Conservation (phyloP, 1,140 invertebrate genomes). For the Zophobas morio region DNA sequence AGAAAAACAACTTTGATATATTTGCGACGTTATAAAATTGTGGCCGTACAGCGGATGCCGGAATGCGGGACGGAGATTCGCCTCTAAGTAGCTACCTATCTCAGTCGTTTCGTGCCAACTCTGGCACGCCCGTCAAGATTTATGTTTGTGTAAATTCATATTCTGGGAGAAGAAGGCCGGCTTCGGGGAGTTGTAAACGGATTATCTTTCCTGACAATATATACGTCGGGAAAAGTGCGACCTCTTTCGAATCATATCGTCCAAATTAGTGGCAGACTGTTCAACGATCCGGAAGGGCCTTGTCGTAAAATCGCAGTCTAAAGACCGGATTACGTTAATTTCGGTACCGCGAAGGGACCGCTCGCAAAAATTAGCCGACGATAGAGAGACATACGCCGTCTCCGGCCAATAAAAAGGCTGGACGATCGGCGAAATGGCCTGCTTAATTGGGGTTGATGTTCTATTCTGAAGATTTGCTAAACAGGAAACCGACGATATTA, state of each 20-base stretch:
- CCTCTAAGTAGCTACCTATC: slow-evolving; percentile 36
- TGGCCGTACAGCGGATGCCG: slow-evolving; percentile 32
- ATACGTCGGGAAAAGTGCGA: background rate
- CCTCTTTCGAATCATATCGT: slow-evolving; percentile 4
- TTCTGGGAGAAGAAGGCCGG: slow-evolving; percentile 29
- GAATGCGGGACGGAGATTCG: slow-evolving; percentile 34
- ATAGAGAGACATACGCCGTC: background rate
- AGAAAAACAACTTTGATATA: slow-evolving; percentile 45
- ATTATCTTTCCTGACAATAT: slow-evolving; percentile 44
- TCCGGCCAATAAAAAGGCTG: background rate
- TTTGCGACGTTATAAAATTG: slow-evolving; percentile 45
- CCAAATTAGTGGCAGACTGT: background rate
- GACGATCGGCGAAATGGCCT: too few relatives aligned
- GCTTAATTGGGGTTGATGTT: too few relatives aligned
- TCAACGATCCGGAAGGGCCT: slow-evolving; percentile 13
- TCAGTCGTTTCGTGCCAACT: slow-evolving; percentile 31
- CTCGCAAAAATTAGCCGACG: slow-evolving; percentile 3
- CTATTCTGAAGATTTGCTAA: too few relatives aligned
- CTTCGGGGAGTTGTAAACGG: slow-evolving; percentile 40
- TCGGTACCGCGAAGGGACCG: background rate
- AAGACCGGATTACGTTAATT: slow-evolving; percentile 9
- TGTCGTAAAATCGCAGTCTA: slow-evolving; percentile 6
- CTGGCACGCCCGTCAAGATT: slow-evolving; percentile 38
- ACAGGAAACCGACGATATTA: too few relatives aligned
- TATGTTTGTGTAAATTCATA: slow-evolving; percentile 48